Evolutionary conservation across 2,797 vertebrate species (phyloP).

Genomic region (Hoplostethus atlanticus): DNA sequence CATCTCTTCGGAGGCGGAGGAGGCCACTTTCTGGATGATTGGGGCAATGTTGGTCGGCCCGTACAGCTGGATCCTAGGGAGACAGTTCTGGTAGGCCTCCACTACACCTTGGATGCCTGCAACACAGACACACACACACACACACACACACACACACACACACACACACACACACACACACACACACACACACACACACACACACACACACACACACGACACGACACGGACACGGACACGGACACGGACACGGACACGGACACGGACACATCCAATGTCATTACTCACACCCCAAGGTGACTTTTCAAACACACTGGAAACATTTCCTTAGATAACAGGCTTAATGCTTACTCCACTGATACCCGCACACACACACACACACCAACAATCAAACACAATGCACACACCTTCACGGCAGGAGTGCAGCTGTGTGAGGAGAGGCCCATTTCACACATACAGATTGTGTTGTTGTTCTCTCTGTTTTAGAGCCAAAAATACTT

Average conservation of each 20-base stretch:
- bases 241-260: conserved; percentile 15
- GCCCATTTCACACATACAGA: conserved; percentile 82
- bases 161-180: conserved; percentile 64
- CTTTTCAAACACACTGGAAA: conserved; percentile 33
- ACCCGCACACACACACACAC: conserved; percentile 22
- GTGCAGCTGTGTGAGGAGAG: conserved; percentile 55
- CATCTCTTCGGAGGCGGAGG: conserved; percentile 96
- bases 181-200: conserved; percentile 62
- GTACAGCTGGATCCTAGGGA: conserved; percentile 97
- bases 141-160: conserved; percentile 7
- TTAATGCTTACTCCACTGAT: background rate
- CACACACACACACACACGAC: conserved; percentile 71
- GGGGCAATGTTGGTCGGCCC: conserved; percentile 99
- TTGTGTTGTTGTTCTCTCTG: conserved; percentile 77
- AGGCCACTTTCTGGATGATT: conserved; percentile 99
- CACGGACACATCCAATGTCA: background rate
- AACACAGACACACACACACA: conserved; percentile 65
- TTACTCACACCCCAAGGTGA: conserved; percentile 30
- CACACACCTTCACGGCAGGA: conserved; percentile 38
- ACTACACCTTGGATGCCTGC: conserved; percentile 98
- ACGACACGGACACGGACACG: no score
- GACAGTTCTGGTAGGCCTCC: conserved; percentile 98
- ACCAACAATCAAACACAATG: background rate
- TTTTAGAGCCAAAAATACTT: conserved; percentile 66
- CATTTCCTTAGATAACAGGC: conserved; percentile 12